Percentiles rank a stretch among this genome's conserved stretches.
phyloP scores from a whole-genome alignment of 2,797 vertebrate species.

The Aldrovandia affinis region DNA sequence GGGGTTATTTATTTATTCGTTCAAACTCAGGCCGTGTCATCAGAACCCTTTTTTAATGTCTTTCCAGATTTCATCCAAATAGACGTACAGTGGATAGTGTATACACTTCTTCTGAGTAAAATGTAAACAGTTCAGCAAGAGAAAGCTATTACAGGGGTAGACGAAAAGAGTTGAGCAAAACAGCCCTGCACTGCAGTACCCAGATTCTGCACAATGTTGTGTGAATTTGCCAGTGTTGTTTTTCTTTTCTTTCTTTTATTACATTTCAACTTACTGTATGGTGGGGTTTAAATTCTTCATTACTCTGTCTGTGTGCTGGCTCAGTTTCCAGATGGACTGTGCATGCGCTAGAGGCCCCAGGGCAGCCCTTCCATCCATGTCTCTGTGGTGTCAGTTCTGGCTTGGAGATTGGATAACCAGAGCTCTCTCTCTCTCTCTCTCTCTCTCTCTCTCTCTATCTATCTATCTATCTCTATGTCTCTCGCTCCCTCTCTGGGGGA shows the following conservation, averaged over 20 bases:
- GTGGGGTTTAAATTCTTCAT: neutral
- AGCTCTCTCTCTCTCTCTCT: neutral
- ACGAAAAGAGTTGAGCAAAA: conserved; percentile 37
- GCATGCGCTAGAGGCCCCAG: neutral
- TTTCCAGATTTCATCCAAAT: conserved; percentile 52
- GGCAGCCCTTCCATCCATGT: neutral
- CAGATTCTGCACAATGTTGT: conserved; percentile 25
- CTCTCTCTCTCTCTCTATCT: neutral
- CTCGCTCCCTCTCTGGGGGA: neutral
- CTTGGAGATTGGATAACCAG: conserved; percentile 15
- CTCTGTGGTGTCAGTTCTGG: neutral
- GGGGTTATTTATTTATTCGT: conserved; percentile 55
- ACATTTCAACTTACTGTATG: conserved; percentile 4
- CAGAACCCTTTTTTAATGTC: conserved; percentile 53
- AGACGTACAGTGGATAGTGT: conserved; percentile 57
- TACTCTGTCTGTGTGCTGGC: no score
- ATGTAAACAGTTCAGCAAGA: conserved; percentile 55
- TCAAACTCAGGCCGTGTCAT: conserved; percentile 57
- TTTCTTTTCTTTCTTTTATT: neutral
- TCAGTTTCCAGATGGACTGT: neutral
- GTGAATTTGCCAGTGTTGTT: neutral
- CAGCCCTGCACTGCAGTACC: conserved; percentile 51
- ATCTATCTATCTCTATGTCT: neutral
- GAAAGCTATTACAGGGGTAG: conserved; percentile 55
- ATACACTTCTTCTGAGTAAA: conserved; percentile 39